These are phyloP conservation scores for Phoenicopterus ruber DNA, from an alignment of 2,113 vertebrate genomes.

Conservation along the genomic window DNA sequence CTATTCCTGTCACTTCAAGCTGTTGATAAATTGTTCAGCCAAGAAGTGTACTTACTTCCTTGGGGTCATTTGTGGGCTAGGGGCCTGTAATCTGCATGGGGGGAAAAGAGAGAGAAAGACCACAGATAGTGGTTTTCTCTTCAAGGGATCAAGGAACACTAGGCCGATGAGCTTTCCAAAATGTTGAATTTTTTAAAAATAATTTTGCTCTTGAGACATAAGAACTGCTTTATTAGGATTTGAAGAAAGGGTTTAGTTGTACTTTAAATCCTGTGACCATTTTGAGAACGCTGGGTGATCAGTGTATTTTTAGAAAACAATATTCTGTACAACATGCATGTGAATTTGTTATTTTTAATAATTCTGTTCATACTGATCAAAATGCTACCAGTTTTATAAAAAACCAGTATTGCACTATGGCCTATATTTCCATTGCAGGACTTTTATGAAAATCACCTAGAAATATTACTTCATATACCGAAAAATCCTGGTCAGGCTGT, in stretches of 20 bases:
- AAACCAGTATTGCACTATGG: not conserved
- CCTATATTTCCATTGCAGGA: not conserved
- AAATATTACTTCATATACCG: not conserved
- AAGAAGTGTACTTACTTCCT: conserved; percentile 76
- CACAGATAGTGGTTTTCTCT: not conserved
- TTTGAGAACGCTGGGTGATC: not conserved
- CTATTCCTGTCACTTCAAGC: conserved; percentile 81
- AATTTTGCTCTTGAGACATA: not conserved
- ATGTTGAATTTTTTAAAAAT: not conserved
- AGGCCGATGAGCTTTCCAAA: not conserved
- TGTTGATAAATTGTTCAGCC: conserved; percentile 82
- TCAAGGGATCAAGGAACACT: not conserved
- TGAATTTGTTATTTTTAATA: not conserved
- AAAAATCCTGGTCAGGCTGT: not conserved
- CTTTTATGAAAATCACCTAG: not conserved
- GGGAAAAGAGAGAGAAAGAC: not conserved
- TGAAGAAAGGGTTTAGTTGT: not conserved
- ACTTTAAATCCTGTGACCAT: not conserved
- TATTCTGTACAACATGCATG: not conserved
- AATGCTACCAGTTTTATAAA: not conserved
- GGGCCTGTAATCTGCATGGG: conserved; percentile 49
- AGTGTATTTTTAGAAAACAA: not conserved
- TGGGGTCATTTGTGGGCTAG: conserved; percentile 71
- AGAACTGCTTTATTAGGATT: not conserved
- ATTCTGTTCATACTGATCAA: not conserved